Conservation (phyloP, 2,797 vertebrate species). For the Peromyscus nudipes region DNA sequence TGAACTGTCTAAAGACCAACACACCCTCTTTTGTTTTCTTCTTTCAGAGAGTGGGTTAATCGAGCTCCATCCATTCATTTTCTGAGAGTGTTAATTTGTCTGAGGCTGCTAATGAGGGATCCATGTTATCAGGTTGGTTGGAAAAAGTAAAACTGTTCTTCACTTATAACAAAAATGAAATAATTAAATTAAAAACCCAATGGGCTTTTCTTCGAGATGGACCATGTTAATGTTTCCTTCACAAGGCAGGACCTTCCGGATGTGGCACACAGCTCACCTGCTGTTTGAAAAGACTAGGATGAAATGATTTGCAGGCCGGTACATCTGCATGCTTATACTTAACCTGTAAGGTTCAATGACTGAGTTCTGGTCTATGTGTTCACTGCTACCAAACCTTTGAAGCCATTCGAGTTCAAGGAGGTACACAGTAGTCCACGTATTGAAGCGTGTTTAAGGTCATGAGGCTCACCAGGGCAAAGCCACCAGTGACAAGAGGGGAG, state of each 20-base stretch:
- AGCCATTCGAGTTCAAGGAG: neutral
- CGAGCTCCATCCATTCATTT: slow-evolving; percentile 90
- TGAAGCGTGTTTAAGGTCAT: neutral
- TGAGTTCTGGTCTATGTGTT: neutral
- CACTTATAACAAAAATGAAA: slow-evolving; percentile 6
- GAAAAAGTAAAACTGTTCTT: neutral
- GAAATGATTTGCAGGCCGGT: neutral
- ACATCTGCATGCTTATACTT: neutral
- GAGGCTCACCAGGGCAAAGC: neutral
- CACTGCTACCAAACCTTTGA: neutral
- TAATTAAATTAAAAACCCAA: neutral
- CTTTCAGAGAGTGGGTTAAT: slow-evolving; percentile 92
- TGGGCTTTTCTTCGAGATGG: slow-evolving; percentile 17
- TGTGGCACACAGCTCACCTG: neutral
- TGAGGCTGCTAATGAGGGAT: slow-evolving; percentile 94
- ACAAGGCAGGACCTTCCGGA: neutral
- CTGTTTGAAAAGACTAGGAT: neutral
- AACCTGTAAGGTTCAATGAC: neutral
- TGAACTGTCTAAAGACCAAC: neutral
- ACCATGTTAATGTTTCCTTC: neutral
- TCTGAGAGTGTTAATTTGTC: slow-evolving; percentile 92
- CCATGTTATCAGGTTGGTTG: slow-evolving; percentile 92
- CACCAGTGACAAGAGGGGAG: neutral
- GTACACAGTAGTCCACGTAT: neutral
- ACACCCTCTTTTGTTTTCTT: slow-evolving; percentile 67